Conservation (phyloP, 2,113 vertebrate genomes). For the Chloropsis cyanopogon region DNA sequence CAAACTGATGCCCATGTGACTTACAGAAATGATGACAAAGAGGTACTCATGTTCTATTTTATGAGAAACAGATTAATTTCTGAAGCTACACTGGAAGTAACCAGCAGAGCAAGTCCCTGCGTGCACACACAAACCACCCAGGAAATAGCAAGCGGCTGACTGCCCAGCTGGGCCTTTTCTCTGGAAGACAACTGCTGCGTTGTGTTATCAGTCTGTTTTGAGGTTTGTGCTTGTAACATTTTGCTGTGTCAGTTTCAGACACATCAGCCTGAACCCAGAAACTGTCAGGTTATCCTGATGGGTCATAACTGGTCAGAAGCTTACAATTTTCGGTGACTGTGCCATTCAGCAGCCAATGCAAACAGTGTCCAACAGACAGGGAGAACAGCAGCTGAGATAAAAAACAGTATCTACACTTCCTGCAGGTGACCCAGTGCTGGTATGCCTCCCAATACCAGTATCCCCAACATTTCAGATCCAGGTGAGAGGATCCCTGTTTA, state of each 20-base stretch:
- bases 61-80: not conserved
- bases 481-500: not conserved
- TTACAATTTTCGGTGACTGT: fast-evolving
- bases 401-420: not conserved
- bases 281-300: not conserved
- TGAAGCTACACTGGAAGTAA: not conserved
- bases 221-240: not conserved
- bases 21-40: not conserved
- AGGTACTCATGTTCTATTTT: not conserved
- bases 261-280: not conserved
- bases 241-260: not conserved
- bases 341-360: not conserved
- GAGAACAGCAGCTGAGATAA: not conserved
- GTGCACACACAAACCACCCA: not conserved
- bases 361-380: not conserved
- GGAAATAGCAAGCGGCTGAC: conserved; percentile 21
- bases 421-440: not conserved
- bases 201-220: not conserved
- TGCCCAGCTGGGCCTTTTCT: not conserved
- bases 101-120: not conserved
- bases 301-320: not conserved
- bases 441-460: fast-evolving
- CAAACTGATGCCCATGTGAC: not conserved
- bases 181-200: not conserved
- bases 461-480: not conserved